phyloP scores from a whole-genome alignment of 2,888 invertebrate genomes.

The Heteromyza rotundicornis region DNA sequence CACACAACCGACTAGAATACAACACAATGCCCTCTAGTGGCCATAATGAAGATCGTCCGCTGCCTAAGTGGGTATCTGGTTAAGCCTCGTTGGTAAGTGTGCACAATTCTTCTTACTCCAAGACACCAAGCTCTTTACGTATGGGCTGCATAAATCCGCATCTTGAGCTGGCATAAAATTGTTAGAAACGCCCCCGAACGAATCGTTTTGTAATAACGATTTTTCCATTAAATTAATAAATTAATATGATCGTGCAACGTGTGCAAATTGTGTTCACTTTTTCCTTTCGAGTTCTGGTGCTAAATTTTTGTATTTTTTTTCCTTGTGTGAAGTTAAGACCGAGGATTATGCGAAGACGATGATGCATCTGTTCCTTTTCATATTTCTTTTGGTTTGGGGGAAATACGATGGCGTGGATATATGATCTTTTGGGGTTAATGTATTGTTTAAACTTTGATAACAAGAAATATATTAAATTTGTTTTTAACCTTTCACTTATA shows the following conservation, averaged over 20 bases:
- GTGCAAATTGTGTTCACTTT: slow-evolving; percentile 21
- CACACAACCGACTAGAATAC: slow-evolving; percentile 2
- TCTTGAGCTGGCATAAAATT: slow-evolving; percentile 47
- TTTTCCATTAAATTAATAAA: slow-evolving; percentile 60
- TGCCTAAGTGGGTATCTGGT: slow-evolving; percentile 42
- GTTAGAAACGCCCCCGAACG: slow-evolving; percentile 58
- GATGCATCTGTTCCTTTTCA: neutral
- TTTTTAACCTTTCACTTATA: too few relatives aligned
- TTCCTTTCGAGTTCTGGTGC: too few relatives aligned
- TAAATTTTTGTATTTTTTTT: slow-evolving; percentile 7
- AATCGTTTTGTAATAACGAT: slow-evolving; percentile 47
- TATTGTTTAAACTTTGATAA: too few relatives aligned
- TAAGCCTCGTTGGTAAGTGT: slow-evolving; percentile 8
- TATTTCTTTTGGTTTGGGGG: too few relatives aligned
- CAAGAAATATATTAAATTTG: too few relatives aligned
- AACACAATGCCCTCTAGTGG: slow-evolving; percentile 42
- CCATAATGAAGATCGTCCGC: slow-evolving; percentile 56
- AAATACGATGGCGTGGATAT: too few relatives aligned
- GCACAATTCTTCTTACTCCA: neutral
- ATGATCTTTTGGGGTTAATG: too few relatives aligned
- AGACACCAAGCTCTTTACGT: neutral
- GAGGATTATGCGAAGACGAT: too few relatives aligned
- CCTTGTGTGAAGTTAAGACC: too few relatives aligned
- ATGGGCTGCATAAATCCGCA: neutral
- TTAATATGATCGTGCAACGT: slow-evolving; percentile 39